Evolutionary conservation across 2,113 vertebrate species (phyloP).

Genomic region (Paratilapia polleni): DNA sequence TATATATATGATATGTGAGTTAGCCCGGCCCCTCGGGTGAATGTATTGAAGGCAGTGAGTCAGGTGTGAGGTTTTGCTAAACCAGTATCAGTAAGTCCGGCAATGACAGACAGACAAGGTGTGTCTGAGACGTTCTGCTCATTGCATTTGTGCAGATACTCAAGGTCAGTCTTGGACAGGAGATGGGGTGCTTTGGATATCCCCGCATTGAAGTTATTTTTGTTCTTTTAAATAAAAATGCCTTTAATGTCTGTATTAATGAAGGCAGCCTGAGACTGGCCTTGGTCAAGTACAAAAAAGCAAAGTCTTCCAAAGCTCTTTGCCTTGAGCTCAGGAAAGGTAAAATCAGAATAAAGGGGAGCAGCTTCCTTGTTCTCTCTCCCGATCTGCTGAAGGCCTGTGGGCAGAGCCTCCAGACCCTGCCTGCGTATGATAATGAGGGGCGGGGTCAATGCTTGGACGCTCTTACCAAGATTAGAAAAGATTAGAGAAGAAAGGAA

Average conservation of each 20-base stretch:
- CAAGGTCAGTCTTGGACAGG: not conserved
- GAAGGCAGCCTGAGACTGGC: not conserved
- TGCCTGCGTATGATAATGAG: conserved; percentile 68
- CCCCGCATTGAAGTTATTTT: not conserved
- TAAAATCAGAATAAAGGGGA: conserved; percentile 54
- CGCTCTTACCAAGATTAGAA: conserved; percentile 76
- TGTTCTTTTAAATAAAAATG: not conserved
- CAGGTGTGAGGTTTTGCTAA: conserved; percentile 38
- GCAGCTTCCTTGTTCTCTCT: conserved; percentile 74
- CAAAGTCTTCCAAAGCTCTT: conserved; percentile 57
- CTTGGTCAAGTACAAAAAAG: conserved; percentile 6
- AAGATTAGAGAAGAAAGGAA: conserved; percentile 81
- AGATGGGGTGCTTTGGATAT: not conserved
- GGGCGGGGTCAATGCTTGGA: conserved; percentile 64
- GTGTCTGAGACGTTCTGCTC: conserved; percentile 56
- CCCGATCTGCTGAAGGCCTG: conserved; percentile 74
- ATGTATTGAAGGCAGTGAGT: conserved; percentile 56
- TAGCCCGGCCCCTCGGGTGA: conserved; percentile 81
- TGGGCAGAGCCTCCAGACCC: conserved; percentile 75
- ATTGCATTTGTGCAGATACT: conserved; percentile 1
- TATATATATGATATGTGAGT: conserved; percentile 88
- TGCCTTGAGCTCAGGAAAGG: conserved; percentile 54
- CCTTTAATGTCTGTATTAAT: not conserved
- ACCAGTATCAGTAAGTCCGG: conserved; percentile 29
- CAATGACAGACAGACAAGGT: conserved; percentile 55